These are phyloP conservation scores for Bombus superbus DNA, from an alignment of 1,140 invertebrate genomes.

Conservation along the genomic window DNA sequence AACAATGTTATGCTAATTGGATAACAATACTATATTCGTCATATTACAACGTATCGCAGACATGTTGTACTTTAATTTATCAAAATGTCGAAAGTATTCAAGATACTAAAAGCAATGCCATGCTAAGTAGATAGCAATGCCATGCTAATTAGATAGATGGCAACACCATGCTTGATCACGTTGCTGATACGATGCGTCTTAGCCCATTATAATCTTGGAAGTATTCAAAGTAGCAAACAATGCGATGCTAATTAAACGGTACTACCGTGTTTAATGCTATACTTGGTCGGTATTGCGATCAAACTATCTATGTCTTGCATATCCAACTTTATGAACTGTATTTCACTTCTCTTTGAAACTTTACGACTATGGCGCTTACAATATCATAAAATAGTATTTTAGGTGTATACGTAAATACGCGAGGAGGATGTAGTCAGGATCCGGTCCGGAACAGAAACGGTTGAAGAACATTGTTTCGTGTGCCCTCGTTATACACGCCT, in stretches of 20 bases:
- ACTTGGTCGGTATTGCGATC: neutral
- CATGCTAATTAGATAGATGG: neutral
- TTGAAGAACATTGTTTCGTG: neutral
- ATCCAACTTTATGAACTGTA: neutral
- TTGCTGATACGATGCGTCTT: neutral
- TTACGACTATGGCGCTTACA: neutral
- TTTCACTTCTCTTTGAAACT: neutral
- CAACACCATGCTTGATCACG: neutral
- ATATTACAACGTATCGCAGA: too few species aligned
- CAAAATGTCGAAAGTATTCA: too few species aligned
- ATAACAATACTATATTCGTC: too few species aligned
- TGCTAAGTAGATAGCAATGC: too few species aligned
- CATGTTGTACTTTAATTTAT: too few species aligned
- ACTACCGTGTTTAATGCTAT: neutral
- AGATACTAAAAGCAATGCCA: neutral
- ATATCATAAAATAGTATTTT: constrained; percentile 2
- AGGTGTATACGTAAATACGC: neutral
- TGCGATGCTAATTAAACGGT: neutral
- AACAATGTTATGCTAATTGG: too few species aligned
- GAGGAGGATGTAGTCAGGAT: neutral
- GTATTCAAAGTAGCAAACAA: neutral
- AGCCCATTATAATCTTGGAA: neutral
- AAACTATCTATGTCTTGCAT: neutral
- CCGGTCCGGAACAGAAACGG: neutral
- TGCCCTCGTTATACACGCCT: neutral